These are phyloP conservation scores for Laterallus jamaicensis DNA, from an alignment of 2,113 vertebrate species.

Conservation along the genomic window DNA sequence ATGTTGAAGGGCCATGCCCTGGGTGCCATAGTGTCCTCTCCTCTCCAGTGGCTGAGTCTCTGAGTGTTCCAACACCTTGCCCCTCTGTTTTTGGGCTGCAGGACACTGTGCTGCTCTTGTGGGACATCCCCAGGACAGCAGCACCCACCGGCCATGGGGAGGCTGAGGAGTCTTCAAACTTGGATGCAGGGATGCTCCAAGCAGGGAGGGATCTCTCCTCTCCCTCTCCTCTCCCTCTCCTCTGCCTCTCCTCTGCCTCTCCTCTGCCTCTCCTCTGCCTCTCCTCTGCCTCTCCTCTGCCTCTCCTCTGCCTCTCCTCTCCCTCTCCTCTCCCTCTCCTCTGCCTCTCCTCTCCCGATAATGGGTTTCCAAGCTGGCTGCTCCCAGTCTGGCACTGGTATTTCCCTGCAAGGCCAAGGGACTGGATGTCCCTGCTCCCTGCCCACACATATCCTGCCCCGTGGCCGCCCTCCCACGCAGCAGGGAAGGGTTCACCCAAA, in stretches of 20 bases:
- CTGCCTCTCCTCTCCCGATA: not conserved
- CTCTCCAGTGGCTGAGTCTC: not conserved
- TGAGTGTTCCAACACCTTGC: accelerated
- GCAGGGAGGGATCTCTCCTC: not conserved
- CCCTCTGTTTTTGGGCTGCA: not conserved
- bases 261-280: too few relatives aligned
- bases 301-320: too few relatives aligned
- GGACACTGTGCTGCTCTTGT: not conserved
- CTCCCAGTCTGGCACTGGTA: not conserved
- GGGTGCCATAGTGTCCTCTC: not conserved
- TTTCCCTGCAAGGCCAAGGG: not conserved
- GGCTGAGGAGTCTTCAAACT: not conserved
- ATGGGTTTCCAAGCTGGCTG: not conserved
- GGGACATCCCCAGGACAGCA: not conserved
- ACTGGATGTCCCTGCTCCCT: not conserved
- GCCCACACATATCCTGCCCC: not conserved
- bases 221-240: not conserved
- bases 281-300: not conserved
- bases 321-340: not conserved
- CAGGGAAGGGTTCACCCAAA: not conserved
- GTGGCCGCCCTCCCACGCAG: not conserved
- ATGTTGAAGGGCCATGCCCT: not conserved
- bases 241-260: too few relatives aligned
- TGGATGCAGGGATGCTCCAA: not conserved
- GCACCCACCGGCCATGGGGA: accelerated